Conservation (phyloP, 2,797 vertebrate species). For the Acrossocheilus fasciatus region DNA sequence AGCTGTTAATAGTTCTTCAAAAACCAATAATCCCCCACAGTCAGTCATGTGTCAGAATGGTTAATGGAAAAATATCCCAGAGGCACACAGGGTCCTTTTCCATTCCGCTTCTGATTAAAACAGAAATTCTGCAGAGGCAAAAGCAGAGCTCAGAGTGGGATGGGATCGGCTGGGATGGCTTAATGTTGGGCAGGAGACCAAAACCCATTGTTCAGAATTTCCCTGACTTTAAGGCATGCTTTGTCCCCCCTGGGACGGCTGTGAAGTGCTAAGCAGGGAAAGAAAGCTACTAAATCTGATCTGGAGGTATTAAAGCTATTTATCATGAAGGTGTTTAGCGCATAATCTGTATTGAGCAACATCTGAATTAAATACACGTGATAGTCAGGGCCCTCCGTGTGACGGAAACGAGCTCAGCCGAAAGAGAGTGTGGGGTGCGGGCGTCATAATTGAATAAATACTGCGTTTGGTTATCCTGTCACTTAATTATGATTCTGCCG, state of each 20-base stretch:
- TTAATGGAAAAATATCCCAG: slow-evolving; percentile 99
- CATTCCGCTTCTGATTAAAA: slow-evolving; percentile 97
- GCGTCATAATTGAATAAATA: slow-evolving; percentile 60
- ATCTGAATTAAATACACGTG: slow-evolving; percentile 49
- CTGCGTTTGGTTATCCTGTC: slow-evolving; percentile 55
- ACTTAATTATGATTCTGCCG: slow-evolving; percentile 65
- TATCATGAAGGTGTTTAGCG: slow-evolving; percentile 60
- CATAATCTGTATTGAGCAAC: slow-evolving; percentile 57
- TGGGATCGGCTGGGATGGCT: slow-evolving; percentile 67
- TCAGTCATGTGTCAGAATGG: slow-evolving; percentile 99
- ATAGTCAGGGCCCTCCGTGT: slow-evolving; percentile 37
- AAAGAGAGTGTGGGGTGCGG: slow-evolving; percentile 24
- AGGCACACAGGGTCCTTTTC: slow-evolving; percentile 89
- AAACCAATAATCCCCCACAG: slow-evolving; percentile 99
- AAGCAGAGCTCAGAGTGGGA: slow-evolving; percentile 63
- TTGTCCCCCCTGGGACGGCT: slow-evolving; percentile 60
- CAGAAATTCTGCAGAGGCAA: slow-evolving; percentile 82
- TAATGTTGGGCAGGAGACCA: slow-evolving; percentile 68
- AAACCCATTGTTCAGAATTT: slow-evolving; percentile 71
- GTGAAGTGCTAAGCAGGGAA: slow-evolving; percentile 60
- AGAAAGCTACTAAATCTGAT: slow-evolving; percentile 63
- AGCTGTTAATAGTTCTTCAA: slow-evolving; percentile 99
- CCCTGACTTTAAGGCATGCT: slow-evolving; percentile 64
- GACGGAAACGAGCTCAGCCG: slow-evolving; percentile 31
- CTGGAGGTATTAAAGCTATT: slow-evolving; percentile 66